Evolutionary conservation across 1,140 invertebrate species (phyloP), one percentile per base, ranked within the genome.

Genomic region (Drosophila kikkawai): DNA sequence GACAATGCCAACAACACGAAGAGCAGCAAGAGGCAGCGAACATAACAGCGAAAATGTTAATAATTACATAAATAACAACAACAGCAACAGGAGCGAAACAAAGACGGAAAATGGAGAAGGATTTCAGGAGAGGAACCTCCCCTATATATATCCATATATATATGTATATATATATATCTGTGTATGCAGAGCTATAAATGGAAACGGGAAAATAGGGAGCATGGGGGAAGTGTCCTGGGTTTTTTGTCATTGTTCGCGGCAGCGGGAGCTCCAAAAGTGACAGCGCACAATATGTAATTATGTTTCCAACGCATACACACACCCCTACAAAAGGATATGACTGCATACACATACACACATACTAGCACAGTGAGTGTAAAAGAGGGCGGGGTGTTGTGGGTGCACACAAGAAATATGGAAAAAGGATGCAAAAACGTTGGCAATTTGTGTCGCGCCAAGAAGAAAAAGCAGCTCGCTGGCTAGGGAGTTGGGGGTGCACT

Each of bases 61-160:
- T 90, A 88, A 88, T 88, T 88, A 90, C 85, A 88, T 90, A 88
- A 88, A 88, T 90, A 79, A 90, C 74, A 88, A 90, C 86, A 87
- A 73, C 71, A 75, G 71, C 64, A 82, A 58, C 74, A 68, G 55
- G 39, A 39, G 73, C 50, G 50, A 69, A 63, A 71, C 66, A 78
- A 70, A 63, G 64, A 78, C 41, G 56, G 45, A 53, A 78, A 64
- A 56, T 55, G 39, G 22, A 39, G 22, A 45, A 56, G 48, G 26
- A 26, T 48, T 29, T 58, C 32, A 36, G 34, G 42, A 22, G 42
- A 17, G 50, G 36, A 32, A 37, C 29, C 53, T 50, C 36, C 48
- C 39, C 41, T 26, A 19, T 61, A 34, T 56, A 65, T 44, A 50
- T 44, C 42, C 37, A n/a, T 19, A 64, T 50, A 17, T 41, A 34